phyloP scores from a whole-genome alignment of 1,140 invertebrate genomes.

The Vollenhovia emeryi region DNA sequence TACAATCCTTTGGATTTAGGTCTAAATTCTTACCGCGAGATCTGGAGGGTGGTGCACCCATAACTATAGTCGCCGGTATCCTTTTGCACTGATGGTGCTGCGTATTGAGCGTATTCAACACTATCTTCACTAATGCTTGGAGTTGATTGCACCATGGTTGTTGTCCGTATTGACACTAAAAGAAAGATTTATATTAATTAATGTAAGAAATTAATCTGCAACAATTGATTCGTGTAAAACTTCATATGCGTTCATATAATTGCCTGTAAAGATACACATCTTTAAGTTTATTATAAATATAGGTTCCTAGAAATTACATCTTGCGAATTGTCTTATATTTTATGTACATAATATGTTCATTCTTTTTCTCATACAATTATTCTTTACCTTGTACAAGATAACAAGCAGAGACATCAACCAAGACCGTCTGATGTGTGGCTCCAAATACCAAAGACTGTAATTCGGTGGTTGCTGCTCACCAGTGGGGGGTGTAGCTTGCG shows the following conservation, averaged over 20 bases:
- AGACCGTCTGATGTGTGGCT: conserved; percentile 92
- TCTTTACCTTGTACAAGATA: conserved; percentile 96
- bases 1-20: neutral
- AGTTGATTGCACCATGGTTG: conserved; percentile 93
- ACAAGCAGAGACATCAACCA: conserved; percentile 98
- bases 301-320: neutral
- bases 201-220: neutral
- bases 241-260: neutral
- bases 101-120: conserved; percentile 96
- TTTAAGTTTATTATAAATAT: neutral
- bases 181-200: neutral
- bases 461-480: conserved; percentile 86
- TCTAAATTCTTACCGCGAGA: conserved; percentile 88
- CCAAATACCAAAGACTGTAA: conserved; percentile 95
- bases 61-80: conserved; percentile 91
- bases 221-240: conserved; percentile 1
- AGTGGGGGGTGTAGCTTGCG: conserved; percentile 79
- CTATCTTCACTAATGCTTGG: conserved; percentile 93
- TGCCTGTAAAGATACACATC: neutral
- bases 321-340: neutral
- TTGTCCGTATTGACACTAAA: conserved; percentile 95
- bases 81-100: conserved; percentile 95
- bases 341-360: neutral
- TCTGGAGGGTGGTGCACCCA: conserved; percentile 88
- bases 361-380: neutral